Evolutionary conservation across 2,888 invertebrate species (phyloP).

Genomic region (Allolobophora icterica): DNA sequence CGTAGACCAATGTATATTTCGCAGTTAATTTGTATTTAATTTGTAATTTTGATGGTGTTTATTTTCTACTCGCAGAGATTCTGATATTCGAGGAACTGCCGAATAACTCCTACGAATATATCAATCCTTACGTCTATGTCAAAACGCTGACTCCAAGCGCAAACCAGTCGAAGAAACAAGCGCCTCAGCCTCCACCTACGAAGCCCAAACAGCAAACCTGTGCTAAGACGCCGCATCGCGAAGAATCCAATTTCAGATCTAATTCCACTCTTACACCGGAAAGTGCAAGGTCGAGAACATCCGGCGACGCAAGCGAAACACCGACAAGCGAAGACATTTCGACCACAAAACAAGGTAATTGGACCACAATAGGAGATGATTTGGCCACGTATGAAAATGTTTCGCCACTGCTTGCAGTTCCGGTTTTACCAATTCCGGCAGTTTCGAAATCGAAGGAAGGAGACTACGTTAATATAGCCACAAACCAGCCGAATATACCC

Average conservation of each 20-base stretch:
- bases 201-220: not conserved
- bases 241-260: not conserved
- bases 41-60: not conserved
- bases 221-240: not conserved
- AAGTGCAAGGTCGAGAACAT: not conserved
- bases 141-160: not conserved
- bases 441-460: not conserved
- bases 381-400: not conserved
- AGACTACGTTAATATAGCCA: not conserved
- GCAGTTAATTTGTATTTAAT: not conserved
- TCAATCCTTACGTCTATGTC: constrained; percentile 7
- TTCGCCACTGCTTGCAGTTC: not conserved
- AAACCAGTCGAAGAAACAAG: not conserved
- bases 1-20: no score
- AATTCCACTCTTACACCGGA: not conserved
- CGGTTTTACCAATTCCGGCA: not conserved
- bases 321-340: no score
- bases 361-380: not conserved
- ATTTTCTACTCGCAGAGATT: not conserved
- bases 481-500: not conserved
- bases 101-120: not conserved
- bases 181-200: not conserved
- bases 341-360: not conserved
- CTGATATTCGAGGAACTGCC: not conserved
- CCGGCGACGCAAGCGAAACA: no score